A percentile compares a stretch with the other conserved stretches of the same genome.
phyloP scores from a whole-genome alignment of 1,140 invertebrate species.

The Drosophila bipectinata region DNA sequence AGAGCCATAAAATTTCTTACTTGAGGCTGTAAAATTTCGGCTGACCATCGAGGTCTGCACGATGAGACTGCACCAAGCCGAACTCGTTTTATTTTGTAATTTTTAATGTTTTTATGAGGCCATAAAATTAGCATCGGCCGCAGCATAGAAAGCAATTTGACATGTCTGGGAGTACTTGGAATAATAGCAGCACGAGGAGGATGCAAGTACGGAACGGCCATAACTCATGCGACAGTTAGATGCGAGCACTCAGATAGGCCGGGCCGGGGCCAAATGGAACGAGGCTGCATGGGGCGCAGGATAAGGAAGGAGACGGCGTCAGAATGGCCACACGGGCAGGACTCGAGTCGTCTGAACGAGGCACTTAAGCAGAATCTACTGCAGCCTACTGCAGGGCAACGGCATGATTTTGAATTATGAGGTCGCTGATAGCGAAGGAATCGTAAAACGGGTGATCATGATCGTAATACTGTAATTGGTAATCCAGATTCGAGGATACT shows the following conservation, averaged over 20 bases:
- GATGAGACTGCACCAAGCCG: constrained; percentile 25
- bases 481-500: too few species aligned
- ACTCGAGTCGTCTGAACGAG: constrained; percentile 28
- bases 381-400: constrained; percentile 47
- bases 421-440: constrained; percentile 27
- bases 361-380: constrained; percentile 60
- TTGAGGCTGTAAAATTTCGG: background rate
- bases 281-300: constrained; percentile 19
- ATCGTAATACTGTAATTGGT: too few species aligned
- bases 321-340: constrained; percentile 1
- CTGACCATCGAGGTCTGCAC: constrained; percentile 7
- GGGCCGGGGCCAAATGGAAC: constrained; percentile 24
- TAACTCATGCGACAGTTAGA: constrained; percentile 73
- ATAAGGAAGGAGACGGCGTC: background rate
- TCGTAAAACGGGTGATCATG: background rate
- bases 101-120: constrained; percentile 77
- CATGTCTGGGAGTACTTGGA: constrained; percentile 18
- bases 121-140: constrained; percentile 70
- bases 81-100: constrained; percentile 60
- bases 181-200: background rate
- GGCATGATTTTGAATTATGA: constrained; percentile 72
- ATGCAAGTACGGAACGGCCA: constrained; percentile 23
- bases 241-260: constrained; percentile 57
- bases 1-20: constrained; percentile 23
- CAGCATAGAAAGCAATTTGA: constrained; percentile 1